Evolutionary conservation across 2,113 vertebrate species (phyloP).

Genomic region (Heptranchias perlo): DNA sequence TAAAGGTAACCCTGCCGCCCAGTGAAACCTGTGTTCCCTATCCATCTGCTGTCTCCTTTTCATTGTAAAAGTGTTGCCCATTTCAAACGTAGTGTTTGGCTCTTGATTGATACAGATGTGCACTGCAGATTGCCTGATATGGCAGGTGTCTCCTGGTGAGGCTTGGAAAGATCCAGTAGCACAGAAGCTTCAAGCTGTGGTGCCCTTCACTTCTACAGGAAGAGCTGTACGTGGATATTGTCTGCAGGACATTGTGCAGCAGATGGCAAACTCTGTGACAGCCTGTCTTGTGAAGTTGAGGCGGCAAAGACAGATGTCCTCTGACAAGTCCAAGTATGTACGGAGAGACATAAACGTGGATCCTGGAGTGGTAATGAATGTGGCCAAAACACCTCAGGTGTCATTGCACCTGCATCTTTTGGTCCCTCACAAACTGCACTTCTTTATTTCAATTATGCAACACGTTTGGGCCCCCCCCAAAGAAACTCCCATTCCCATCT

Average conservation of each 20-base stretch:
- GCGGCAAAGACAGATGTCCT: conserved; percentile 9
- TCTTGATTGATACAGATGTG: background rate
- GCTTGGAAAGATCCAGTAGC: background rate
- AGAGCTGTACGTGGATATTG: background rate
- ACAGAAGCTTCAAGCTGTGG: background rate
- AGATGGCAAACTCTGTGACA: background rate
- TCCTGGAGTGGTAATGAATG: background rate
- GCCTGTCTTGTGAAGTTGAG: background rate
- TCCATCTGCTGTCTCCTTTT: background rate
- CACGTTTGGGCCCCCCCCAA: background rate
- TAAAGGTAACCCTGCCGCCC: background rate
- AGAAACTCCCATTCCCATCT: background rate
- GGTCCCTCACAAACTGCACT: background rate
- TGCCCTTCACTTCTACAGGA: background rate
- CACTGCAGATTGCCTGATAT: background rate
- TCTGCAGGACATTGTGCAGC: background rate
- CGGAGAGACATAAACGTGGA: background rate
- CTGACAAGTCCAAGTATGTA: conserved; percentile 1
- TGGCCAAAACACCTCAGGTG: background rate
- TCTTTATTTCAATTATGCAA: background rate
- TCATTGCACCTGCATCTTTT: background rate
- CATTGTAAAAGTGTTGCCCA: background rate
- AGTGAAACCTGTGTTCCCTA: background rate
- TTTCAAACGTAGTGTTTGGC: background rate
- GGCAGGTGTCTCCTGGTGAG: background rate